Percentiles rank a stretch among this genome's conserved stretches.
These are phyloP conservation scores for Wiebesia pumilae DNA, from an alignment of 1,140 invertebrate genomes.

Conservation along the genomic window DNA sequence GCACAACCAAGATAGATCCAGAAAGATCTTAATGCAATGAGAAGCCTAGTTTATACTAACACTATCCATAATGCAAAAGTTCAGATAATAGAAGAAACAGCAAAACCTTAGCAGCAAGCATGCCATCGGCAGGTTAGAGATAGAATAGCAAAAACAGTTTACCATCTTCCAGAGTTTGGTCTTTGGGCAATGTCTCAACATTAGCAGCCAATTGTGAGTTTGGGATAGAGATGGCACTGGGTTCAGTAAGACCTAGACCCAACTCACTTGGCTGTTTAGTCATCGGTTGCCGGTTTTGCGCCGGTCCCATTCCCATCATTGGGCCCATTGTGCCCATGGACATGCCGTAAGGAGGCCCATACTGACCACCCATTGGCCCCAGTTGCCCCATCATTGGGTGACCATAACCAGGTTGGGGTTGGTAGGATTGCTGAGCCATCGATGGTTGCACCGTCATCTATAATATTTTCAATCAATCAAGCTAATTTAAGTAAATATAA, in stretches of 20 bases:
- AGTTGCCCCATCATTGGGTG: slow-evolving; percentile 77
- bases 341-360: slow-evolving; percentile 71
- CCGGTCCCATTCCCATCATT: slow-evolving; percentile 74
- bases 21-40: too few relatives aligned
- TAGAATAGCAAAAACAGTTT: slow-evolving; percentile 73
- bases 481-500: not conserved
- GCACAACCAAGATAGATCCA: not conserved
- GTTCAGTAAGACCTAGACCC: slow-evolving; percentile 76
- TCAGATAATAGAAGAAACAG: slow-evolving; percentile 40
- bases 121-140: slow-evolving; percentile 64
- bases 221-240: slow-evolving; percentile 71
- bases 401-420: slow-evolving; percentile 72
- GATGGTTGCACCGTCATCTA: slow-evolving; percentile 83
- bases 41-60: not conserved
- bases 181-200: slow-evolving; percentile 78
- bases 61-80: not conserved
- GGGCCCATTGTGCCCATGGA: slow-evolving; percentile 79
- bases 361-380: slow-evolving; percentile 74
- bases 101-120: slow-evolving; percentile 62
- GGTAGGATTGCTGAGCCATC: slow-evolving; percentile 75
- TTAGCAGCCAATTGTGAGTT: slow-evolving; percentile 70
- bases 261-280: slow-evolving; percentile 88
- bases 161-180: slow-evolving; percentile 81
- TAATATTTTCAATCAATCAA: slow-evolving; percentile 31
- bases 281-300: slow-evolving; percentile 72